phyloP scores from a whole-genome alignment of 2,797 vertebrate genomes.

The Siniperca obscura region DNA sequence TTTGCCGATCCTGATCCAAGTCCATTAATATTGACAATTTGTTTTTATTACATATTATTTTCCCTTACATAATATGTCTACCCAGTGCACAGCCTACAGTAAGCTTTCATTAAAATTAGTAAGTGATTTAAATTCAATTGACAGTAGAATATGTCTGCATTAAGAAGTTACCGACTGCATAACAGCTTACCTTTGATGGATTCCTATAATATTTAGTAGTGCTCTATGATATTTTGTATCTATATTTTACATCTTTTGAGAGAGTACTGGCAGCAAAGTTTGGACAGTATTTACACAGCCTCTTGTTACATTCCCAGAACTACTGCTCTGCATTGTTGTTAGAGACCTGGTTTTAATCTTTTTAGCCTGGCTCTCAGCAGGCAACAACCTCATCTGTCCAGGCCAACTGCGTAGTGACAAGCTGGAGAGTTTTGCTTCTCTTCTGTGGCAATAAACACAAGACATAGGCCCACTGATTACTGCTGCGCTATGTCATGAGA shows the following conservation, averaged over 20 bases:
- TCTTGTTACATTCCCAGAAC: slow-evolving; percentile 9
- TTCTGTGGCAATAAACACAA: neutral
- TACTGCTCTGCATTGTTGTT: slow-evolving; percentile 3
- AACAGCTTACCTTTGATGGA: neutral
- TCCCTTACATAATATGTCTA: neutral
- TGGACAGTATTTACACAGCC: slow-evolving; percentile 6
- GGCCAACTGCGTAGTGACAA: neutral
- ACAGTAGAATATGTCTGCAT: neutral
- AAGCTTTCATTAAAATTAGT: neutral
- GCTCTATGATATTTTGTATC: neutral
- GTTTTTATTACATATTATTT: neutral
- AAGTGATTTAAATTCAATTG: neutral
- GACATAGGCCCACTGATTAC: too few relatives aligned
- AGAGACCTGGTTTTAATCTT: slow-evolving; percentile 1
- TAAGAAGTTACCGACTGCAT: too few relatives aligned
- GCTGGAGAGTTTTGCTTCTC: neutral
- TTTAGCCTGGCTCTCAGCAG: neutral
- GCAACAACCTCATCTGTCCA: neutral
- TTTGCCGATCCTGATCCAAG: too few relatives aligned
- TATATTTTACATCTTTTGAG: neutral
- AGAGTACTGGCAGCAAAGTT: neutral
- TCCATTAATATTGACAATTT: too few relatives aligned
- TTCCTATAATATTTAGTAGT: neutral
- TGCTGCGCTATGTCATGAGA: too few relatives aligned
- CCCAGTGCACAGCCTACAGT: neutral